These are phyloP conservation scores for Cecropterus lyciades DNA, from an alignment of 1,140 invertebrate genomes.

Conservation along the genomic window DNA sequence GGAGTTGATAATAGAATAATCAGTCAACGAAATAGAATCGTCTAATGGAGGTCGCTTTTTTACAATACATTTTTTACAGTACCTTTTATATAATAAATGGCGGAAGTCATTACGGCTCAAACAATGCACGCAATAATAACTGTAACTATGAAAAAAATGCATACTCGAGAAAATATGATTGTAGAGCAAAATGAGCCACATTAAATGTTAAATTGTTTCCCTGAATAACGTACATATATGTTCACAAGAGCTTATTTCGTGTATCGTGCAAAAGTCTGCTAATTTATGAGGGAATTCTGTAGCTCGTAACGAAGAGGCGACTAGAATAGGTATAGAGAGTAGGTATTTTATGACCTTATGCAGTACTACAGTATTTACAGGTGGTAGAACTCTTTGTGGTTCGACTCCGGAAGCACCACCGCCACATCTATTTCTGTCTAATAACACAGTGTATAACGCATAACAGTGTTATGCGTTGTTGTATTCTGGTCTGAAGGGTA, in stretches of 20 bases:
- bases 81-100: constrained; percentile 29
- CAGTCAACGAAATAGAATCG: constrained; percentile 23
- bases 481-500: no score
- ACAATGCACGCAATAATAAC: constrained; percentile 28
- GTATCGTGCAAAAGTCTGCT: background rate
- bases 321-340: background rate
- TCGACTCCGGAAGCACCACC: no score
- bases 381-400: no score
- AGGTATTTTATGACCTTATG: no score
- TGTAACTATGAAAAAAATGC: constrained; percentile 13
- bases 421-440: no score
- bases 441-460: no score
- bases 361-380: no score
- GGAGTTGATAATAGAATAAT: constrained; percentile 32
- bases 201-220: constrained; percentile 11
- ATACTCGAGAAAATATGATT: constrained; percentile 13
- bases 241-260: background rate
- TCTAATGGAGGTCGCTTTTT: constrained; percentile 28
- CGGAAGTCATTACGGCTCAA: constrained; percentile 25
- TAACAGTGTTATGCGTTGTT: no score
- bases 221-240: background rate
- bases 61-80: constrained; percentile 21
- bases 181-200: constrained; percentile 19
- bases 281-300: background rate
- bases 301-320: background rate